Evolutionary conservation across 2,113 vertebrate genomes (phyloP), one percentile per base, ranked within the genome.

Genomic region (Nicator chloris): DNA sequence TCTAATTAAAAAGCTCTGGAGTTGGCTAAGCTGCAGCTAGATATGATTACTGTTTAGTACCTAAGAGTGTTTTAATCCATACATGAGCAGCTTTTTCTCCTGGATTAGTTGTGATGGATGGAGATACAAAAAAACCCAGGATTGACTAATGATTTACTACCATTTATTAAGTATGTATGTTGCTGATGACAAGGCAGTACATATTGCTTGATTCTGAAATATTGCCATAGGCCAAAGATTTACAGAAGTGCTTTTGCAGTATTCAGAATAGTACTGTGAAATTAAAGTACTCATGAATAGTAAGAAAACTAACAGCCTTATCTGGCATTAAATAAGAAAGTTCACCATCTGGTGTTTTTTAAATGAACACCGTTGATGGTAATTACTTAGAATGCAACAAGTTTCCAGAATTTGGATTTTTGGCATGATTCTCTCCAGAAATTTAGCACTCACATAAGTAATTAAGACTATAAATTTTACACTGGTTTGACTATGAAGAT

Each of bases 281-380:
- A 96, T 51, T 72, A 44, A 93, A 94, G 79, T 86, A 86, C 79
- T 86, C 81, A 54, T 53, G 69, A 96, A 88, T 75, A 95, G 72
- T 88, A 88, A 84, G 64, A 89, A 96, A 93, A 91, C 57, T 79
- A 95, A 94, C 92, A 71, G 85, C 20, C 42, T 93, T 95, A 91
- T 86, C 84, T 94, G 90, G 95, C 92, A 92, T 76, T 76, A 96
- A 96, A 94, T 73, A 78, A 70, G 71, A 64, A 93, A 82, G 60
- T 83, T 81, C 94, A 92, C 95, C 93, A 97, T 96, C 94, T 96
- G 95, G 88, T 96, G 50, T 86, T 94, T 96, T 93, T 93, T 84
- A 93, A 79, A 94, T 53, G 3, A 91, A 94, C 96, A 91, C 50
- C 72, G 94, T 96, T 96, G 86, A 96, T 95, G 90, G 80, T 90